Percentiles rank a stretch among this genome's conserved stretches.
Evolutionary conservation across 2,888 invertebrate species (phyloP).

Genomic region (Caenorhabditis doughertyi): DNA sequence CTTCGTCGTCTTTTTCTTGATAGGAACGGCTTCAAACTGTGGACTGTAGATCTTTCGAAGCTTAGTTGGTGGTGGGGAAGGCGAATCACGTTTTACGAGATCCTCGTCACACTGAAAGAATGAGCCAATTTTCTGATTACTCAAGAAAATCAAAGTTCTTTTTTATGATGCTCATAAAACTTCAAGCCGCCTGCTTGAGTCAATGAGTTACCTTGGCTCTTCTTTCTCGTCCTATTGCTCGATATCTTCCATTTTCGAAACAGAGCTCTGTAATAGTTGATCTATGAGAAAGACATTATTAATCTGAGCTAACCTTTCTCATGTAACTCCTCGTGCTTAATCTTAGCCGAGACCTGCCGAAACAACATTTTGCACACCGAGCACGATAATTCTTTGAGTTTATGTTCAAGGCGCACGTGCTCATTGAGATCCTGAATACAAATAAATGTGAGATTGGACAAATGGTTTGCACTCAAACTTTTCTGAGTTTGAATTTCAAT

Average conservation of each 20-base stretch:
- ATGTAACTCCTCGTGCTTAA: slow-evolving; percentile 53
- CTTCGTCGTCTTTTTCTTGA: slow-evolving; percentile 36
- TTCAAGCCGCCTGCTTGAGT: not conserved
- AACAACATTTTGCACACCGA: slow-evolving; percentile 56
- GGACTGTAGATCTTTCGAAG: slow-evolving; percentile 29
- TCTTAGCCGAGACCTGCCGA: slow-evolving; percentile 50
- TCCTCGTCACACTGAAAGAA: slow-evolving; percentile 53
- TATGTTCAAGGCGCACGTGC: slow-evolving; percentile 54
- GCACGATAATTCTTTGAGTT: slow-evolving; percentile 42
- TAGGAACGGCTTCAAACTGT: slow-evolving; percentile 56
- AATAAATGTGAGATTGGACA: slow-evolving; percentile 19
- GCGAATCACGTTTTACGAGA: slow-evolving; percentile 31
- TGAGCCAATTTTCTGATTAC: slow-evolving; percentile 24
- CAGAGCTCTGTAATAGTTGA: not conserved
- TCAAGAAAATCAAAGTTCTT: not conserved
- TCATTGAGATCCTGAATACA: slow-evolving; percentile 58
- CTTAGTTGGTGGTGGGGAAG: not conserved
- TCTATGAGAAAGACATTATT: not conserved
- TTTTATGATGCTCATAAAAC: slow-evolving; percentile 22
- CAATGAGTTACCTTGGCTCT: slow-evolving; percentile 31
- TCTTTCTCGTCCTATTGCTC: slow-evolving; percentile 9
- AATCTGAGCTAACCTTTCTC: slow-evolving; percentile 24
- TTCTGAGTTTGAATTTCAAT: slow-evolving; percentile 38
- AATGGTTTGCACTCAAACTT: slow-evolving; percentile 27
- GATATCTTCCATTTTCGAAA: not conserved